Base-by-base conservation (phyloP, 2,888 invertebrate genomes). In the Pyrocoelia pectoralis region DNA sequence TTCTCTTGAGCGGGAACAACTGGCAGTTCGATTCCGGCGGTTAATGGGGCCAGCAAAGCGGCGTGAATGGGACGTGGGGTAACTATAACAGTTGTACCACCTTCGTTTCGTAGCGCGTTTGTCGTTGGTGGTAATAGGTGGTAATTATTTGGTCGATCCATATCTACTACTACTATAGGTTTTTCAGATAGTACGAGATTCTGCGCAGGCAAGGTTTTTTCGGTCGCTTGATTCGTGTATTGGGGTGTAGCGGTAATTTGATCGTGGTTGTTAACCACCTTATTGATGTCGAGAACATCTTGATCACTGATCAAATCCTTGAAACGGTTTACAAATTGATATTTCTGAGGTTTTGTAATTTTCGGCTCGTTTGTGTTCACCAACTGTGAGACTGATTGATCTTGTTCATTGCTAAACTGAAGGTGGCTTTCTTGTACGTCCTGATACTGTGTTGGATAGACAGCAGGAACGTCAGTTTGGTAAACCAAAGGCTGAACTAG, bases 221-320 rank as follows among this genome's bases (percentile, higher is more conserved):
- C 8, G 3, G 41, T 8, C 2, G 15, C 17, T 17, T 1, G 15
- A 33, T 8, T 33, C n/a, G 33, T 10, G 8, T 33, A n/a, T 10
- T 33, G 9, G 33, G 8, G 3, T 24, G 4, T 5, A 24, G 3
- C 3, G 24, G 24, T 5, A 8, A 24, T 24, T 3, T 24, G 9
- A 70, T 66, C 56, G 72, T 64, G 57, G 53, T 6, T 14, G 38
- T 78, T 79, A 4, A 80, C 78, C 0, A 84, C 84, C n/a, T 79
- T 78, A 72, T 90, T 90, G 0, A 90, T 89, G 72, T 84, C 84
- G 8, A 88, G 70, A 6, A 90, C 83, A 76, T 89, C 89, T 72
- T 88, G 85, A 65, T 87, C 87, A 0, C 86, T 83, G 62, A 90
- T 85, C 8, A 88, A 78, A 75, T 88, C 85, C 73, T 85, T 85